Evolutionary conservation across 2,888 invertebrate species (phyloP).

Genomic region (Myopa testacea): DNA sequence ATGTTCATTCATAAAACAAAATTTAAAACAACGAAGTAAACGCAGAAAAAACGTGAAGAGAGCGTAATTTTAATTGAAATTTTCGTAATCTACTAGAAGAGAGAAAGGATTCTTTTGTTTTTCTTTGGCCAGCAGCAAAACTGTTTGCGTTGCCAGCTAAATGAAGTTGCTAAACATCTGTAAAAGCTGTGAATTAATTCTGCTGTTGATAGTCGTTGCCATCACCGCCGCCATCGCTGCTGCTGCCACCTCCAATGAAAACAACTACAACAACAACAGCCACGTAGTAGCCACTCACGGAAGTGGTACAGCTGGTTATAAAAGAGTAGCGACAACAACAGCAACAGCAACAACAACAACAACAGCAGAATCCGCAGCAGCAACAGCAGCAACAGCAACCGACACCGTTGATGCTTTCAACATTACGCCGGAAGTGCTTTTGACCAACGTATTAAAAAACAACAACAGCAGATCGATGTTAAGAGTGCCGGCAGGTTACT

Average conservation of each 20-base stretch:
- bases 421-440: conserved; percentile 47
- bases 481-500: conserved; percentile 23
- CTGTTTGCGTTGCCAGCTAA: conserved; percentile 53
- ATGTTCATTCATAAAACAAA: too few species aligned
- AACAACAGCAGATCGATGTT: conserved; percentile 32
- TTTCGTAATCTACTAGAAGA: too few species aligned
- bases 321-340: conserved; percentile 35
- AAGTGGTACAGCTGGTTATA: conserved; percentile 30
- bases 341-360: conserved; percentile 32
- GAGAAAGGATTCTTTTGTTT: neutral
- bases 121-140: conserved; percentile 10
- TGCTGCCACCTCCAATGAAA: conserved; percentile 44
- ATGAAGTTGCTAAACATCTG: conserved; percentile 69
- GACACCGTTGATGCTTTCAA: conserved; percentile 49
- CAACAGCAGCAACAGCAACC: conserved; percentile 26
- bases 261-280: conserved; percentile 34
- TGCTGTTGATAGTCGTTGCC: conserved; percentile 68
- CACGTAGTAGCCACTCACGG: conserved; percentile 10
- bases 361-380: conserved; percentile 35
- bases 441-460: conserved; percentile 12
- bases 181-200: conserved; percentile 68
- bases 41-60: neutral
- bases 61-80: too few species aligned
- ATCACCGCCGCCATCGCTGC: conserved; percentile 61
- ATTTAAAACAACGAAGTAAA: neutral